Evolutionary conservation across 2,113 vertebrate species (phyloP).

Genomic region (Rhinoptilus africanus): DNA sequence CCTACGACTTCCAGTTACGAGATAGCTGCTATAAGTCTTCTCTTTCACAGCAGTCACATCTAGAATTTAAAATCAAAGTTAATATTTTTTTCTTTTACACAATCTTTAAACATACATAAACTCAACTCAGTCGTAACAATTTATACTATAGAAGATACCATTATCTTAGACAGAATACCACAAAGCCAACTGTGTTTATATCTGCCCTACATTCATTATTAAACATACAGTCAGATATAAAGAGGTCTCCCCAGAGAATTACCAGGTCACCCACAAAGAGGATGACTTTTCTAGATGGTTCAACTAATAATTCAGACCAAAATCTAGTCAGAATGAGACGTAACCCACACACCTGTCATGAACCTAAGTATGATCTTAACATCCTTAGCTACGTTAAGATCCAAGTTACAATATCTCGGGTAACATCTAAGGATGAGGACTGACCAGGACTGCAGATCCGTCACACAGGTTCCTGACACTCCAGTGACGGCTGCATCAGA

Average conservation of each 20-base stretch:
- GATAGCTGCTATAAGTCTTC: neutral
- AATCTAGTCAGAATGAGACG: neutral
- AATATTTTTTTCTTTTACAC: neutral
- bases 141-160: neutral
- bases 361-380: neutral
- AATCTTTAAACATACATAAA: neutral
- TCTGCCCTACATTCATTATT: neutral
- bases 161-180: neutral
- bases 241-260: neutral
- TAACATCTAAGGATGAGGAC: no score
- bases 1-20: neutral
- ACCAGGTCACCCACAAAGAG: neutral
- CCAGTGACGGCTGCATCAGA: accelerated
- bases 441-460: no score
- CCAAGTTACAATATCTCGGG: neutral
- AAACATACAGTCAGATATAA: neutral
- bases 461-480: neutral
- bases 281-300: neutral
- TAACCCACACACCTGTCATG: accelerated
- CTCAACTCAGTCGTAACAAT: neutral
- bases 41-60: neutral
- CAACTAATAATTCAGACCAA: neutral
- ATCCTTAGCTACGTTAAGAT: neutral
- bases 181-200: neutral
- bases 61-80: slow-evolving; percentile 6